Base-by-base conservation (phyloP, 2,888 invertebrate species). In the Slavum lentiscoides region DNA sequence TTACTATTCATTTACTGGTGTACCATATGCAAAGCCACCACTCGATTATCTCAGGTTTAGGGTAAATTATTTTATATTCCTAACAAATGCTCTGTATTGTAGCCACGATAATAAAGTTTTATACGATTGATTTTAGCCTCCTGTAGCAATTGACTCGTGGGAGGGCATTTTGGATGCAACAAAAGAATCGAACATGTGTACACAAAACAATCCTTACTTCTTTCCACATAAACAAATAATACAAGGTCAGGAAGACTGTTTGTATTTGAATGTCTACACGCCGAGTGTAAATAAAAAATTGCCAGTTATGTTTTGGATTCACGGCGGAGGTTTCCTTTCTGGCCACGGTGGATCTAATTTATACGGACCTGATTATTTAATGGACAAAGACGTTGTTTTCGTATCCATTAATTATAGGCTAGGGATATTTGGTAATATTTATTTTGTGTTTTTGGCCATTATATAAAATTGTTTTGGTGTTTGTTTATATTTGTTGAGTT, bases 1-100 rank as follows among this genome's bases (percentile, higher is more conserved):
- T 30, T 87, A 84, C 82, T 84, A 85, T 13, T 85, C 85, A 30
- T 88, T 87, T 68, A 84, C 84, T 58, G 86, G 86, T 1, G 86
- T 88, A 76, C 87, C 87, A 0, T 87, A 85, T 73, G 88, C 86
- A 7, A 85, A 85, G 59, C 86, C 87, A 5, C 87, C 87, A 2
- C 53, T 87, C 17, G 86, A 86, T 0, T 82, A 86, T 8, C 85
- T 87, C 0, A 85, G 87, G 83, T 88, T 87, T 72, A 86, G 86
- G 85, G 87, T 87, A 49, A 13, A 49, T 11, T 7, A 43, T 19
- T 62, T 8, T 37, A 59, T 21, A 21, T 21, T n/a, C 1, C 1
- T 2, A 3, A 8, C n/a, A 8, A 8, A 21, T 21, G 6, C 4
- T 30, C 4, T 30, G 30, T 11, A 11, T 9, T 7, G 3, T 13